Conservation (phyloP, 2,113 vertebrate species). For the Oenanthe melanoleuca region DNA sequence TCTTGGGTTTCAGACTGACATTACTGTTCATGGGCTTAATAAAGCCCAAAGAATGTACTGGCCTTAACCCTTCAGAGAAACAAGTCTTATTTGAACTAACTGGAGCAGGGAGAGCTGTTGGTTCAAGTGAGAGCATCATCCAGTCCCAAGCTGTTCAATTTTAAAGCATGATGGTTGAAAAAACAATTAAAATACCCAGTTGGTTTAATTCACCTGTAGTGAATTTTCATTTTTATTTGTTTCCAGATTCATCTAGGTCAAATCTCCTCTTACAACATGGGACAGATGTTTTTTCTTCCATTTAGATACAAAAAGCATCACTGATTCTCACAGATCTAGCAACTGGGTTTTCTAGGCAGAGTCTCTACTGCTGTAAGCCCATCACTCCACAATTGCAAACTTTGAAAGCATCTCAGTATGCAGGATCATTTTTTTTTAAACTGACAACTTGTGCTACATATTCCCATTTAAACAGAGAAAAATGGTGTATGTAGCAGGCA, state of each 20-base stretch:
- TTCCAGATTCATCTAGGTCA: neutral
- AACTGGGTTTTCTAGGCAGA: neutral
- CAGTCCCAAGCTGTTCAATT: neutral
- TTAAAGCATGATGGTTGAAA: neutral
- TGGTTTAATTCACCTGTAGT: neutral
- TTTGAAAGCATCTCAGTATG: neutral
- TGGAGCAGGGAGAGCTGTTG: neutral
- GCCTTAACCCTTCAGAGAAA: neutral
- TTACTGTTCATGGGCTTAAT: conserved; percentile 13
- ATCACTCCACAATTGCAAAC: neutral
- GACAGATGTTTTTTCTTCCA: neutral
- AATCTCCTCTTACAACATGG: neutral
- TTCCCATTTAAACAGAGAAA: neutral
- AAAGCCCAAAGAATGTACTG: conserved; percentile 14
- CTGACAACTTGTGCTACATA: neutral
- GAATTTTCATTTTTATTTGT: neutral
- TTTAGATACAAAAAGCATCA: neutral
- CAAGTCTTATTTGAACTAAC: neutral
- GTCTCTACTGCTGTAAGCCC: neutral
- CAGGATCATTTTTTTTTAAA: neutral
- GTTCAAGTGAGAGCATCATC: neutral
- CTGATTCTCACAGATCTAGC: neutral
- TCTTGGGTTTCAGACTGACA: conserved; percentile 24
- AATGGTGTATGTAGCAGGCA: neutral
- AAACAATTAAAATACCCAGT: neutral